Evolutionary conservation across 2,797 vertebrate species (phyloP), one percentile per base, ranked within the genome.

Genomic region (Centropyge bicolor): DNA sequence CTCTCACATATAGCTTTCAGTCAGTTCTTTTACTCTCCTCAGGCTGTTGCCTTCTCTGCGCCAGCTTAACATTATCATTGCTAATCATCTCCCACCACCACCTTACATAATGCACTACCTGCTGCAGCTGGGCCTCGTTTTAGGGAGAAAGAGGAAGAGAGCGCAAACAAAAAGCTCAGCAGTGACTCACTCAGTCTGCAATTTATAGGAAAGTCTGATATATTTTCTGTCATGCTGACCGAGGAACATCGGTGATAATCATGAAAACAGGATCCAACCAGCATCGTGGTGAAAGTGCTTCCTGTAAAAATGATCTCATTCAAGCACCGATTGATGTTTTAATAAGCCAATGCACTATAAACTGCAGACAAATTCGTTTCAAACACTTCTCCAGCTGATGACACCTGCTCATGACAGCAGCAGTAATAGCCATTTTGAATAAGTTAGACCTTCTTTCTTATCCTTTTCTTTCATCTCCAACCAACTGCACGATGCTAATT

Each of bases 61-160:
- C 70, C 78, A 78, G 54, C 49, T 60, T 41, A n/a, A 78, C 65
- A 66, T 85, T 60, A 78, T 74, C 77, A 69, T 36, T 79, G 63
- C 82, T 88, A 85, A 90, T 81, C 78, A 76, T 81, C 74, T 60
- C 64, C 60, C 71, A 63, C 14, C 63, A 24, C 38, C 27, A 1
- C 10, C 57, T 81, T 87, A 70, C 54, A 74, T 88, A 80, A 85
- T 35, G 24, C 41, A 14, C 62, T 79, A 67, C 83, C 80, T 83
- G 75, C 78, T 76, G 56, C 66, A 87, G 71, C 45, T 49, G 68
- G 62, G 73, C 54, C 5, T 74, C 16, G 66, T 73, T 35, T 46
- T 36, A 46, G 57, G 70, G 40, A 59, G 12, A 55, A 78, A 51
- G 38, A 71, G 56, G 36, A 1, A 55, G 64, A 60, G 31, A 72